Evolutionary conservation across 2,113 vertebrate species (phyloP).

Genomic region (Vireo altiloquus): DNA sequence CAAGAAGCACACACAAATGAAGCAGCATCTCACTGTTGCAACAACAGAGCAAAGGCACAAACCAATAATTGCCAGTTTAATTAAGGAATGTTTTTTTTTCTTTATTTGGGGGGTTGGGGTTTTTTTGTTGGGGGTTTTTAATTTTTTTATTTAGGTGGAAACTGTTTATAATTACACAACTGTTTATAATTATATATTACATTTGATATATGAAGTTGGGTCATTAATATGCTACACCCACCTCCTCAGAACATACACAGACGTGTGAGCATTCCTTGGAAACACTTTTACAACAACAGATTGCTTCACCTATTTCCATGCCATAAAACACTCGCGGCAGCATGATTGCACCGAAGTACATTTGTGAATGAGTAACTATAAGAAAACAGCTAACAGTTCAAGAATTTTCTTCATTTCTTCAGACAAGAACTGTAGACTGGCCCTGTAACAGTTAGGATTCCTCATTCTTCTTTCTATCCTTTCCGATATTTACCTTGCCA

Average conservation of each 20-base stretch:
- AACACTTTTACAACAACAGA: neutral
- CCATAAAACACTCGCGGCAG: neutral
- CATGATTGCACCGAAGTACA: neutral
- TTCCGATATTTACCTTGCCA: neutral
- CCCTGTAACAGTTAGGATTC: neutral
- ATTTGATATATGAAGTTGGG: neutral
- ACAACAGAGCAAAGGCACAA: neutral
- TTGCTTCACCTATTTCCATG: neutral
- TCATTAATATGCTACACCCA: neutral
- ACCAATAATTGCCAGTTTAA: neutral
- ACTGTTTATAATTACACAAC: neutral
- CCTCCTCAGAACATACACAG: neutral
- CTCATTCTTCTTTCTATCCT: neutral
- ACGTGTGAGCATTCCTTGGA: neutral
- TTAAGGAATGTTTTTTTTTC: neutral
- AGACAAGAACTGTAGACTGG: neutral
- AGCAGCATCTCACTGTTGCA: neutral
- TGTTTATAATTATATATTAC: neutral
- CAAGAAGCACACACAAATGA: neutral
- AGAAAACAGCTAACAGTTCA: neutral
- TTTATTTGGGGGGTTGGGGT: neutral
- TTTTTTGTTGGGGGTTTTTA: accelerated
- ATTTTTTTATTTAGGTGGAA: neutral
- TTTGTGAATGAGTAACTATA: neutral
- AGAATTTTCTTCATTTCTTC: neutral